These are phyloP conservation scores for Alligator mississippiensis DNA, from an alignment of 2,113 vertebrate genomes.

Conservation along the genomic window DNA sequence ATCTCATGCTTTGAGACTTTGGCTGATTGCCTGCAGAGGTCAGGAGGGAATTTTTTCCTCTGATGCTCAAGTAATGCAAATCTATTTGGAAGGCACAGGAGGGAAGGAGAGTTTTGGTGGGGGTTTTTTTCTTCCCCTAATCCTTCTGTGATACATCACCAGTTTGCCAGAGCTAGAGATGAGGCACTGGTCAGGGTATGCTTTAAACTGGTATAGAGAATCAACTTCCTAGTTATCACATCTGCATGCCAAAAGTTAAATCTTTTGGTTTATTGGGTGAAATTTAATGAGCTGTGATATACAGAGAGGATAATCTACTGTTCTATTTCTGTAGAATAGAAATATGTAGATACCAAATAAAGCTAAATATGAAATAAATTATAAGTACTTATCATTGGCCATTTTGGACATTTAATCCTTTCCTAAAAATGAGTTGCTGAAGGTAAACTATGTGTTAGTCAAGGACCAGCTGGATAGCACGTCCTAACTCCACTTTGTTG, in stretches of 20 bases:
- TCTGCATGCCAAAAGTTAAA: too few relatives aligned
- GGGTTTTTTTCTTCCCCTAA: not conserved
- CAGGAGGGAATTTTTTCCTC: not conserved
- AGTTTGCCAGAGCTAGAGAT: too few relatives aligned
- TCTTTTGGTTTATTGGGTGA: too few relatives aligned
- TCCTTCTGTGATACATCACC: too few relatives aligned
- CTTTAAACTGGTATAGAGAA: too few relatives aligned
- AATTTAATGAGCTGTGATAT: too few relatives aligned
- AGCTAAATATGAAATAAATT: not conserved
- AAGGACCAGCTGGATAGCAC: not conserved
- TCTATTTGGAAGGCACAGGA: fast-evolving
- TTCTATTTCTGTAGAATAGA: too few relatives aligned
- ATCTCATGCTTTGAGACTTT: not conserved
- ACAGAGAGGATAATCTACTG: too few relatives aligned
- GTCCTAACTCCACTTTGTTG: not conserved
- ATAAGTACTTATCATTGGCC: not conserved
- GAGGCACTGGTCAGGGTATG: too few relatives aligned
- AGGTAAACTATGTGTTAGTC: not conserved
- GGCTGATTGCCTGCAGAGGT: not conserved
- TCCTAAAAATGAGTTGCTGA: not conserved
- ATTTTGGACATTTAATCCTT: not conserved
- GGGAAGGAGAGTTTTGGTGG: not conserved
- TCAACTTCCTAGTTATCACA: too few relatives aligned
- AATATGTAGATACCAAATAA: not conserved
- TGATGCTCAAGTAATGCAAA: fast-evolving